Evolutionary conservation across 1,140 invertebrate genomes (phyloP), one percentile per base, ranked within the genome.

Genomic region (Drosophila neocordata): DNA sequence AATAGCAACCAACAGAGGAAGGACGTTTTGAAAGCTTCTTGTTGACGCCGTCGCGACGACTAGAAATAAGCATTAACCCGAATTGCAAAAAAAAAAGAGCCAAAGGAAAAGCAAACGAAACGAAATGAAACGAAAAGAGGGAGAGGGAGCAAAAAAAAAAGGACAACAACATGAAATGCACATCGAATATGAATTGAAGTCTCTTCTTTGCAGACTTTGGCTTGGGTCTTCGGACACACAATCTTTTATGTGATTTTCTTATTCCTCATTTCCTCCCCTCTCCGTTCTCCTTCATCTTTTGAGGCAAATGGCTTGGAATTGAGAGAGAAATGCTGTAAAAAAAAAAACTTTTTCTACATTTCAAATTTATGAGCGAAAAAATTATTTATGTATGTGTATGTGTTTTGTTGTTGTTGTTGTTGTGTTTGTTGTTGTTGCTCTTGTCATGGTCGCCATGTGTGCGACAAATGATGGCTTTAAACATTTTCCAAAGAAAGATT

Each of bases 21-120:
- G 67, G 37, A 56, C 27, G 56, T 34, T 34, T 55, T 41, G 80
- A 52, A 44, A 41, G 57, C 34, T 68, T 53, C 44, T 72, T 68
- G 74, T 60, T 72, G 80, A 67, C 75, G 81, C 73, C 81, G 58
- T 44, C 65, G 65, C 70, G 83, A 87, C 83, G 79, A 85, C 82
- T 76, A 24, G 13, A 88, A 87, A 85, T 88, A 87, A 78, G 82
- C 82, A 88, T 88, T 87, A 87, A 87, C 82, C 82, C 82, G 82
- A 87, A 87, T 87, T 79, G 82, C 59, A 76, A 65, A 74, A 74
- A 52, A 37, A 74, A 6, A 6, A 6, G 7, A 6, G 27, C 27
- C 44, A 51, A 56, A 37, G 44, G 65, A 65, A 24, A 9, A 65
- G 31, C 37, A 22, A 61, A 13, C 44, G 37, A 31, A 22, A 61